Evolutionary conservation across 2,888 invertebrate species (phyloP).

Genomic region (Drepanosiphum platanoidis): DNA sequence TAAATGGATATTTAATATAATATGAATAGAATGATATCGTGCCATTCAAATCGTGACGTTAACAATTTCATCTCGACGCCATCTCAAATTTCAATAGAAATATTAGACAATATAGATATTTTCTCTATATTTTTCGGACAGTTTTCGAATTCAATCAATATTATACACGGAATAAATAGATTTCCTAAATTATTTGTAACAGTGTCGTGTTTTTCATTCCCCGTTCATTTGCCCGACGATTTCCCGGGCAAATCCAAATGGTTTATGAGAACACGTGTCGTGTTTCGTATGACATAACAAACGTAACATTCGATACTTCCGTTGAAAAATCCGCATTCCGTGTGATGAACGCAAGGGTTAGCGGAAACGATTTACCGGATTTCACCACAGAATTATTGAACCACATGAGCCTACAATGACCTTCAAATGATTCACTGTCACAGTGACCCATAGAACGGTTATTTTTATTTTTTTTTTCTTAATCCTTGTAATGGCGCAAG

Average conservation of each 20-base stretch:
- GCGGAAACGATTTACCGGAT: not conserved
- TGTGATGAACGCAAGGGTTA: not conserved
- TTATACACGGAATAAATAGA: not conserved
- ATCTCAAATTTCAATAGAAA: not conserved
- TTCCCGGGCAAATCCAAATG: not conserved
- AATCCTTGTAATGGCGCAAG: not conserved
- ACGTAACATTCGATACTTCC: not conserved
- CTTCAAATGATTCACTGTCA: not conserved
- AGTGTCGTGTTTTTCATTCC: not conserved
- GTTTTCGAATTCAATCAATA: not conserved
- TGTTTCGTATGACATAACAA: not conserved
- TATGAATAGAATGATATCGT: too few relatives aligned
- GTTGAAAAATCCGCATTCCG: not conserved
- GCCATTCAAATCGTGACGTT: too few relatives aligned
- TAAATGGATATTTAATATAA: too few relatives aligned
- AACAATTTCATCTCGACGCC: too few relatives aligned
- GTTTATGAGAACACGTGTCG: not conserved
- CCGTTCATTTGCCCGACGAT: not conserved
- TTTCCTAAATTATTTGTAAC: not conserved
- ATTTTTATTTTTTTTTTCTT: not conserved
- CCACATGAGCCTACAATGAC: not conserved
- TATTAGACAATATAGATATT: not conserved
- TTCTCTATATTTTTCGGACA: not conserved
- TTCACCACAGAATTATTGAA: conserved; percentile 2
- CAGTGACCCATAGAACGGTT: not conserved